Evolutionary conservation across 2,113 vertebrate species (phyloP).

Genomic region (Microcebus murinus): DNA sequence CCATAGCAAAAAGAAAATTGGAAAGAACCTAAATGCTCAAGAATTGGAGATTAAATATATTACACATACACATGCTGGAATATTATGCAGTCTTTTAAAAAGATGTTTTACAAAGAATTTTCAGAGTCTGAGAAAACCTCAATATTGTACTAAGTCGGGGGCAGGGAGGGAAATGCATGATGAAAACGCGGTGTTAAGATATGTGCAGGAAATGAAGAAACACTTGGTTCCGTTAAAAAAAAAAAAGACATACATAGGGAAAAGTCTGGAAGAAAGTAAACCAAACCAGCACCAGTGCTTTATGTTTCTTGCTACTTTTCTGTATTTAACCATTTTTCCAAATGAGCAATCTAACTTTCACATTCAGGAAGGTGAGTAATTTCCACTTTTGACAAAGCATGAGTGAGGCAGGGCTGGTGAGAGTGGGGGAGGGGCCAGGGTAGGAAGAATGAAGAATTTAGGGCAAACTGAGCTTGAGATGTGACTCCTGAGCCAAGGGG

Average conservation of each 20-base stretch:
- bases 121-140: not conserved
- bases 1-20: not conserved
- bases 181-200: not conserved
- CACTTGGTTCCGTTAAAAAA: too few species aligned
- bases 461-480: not conserved
- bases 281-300: not conserved
- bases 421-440: not conserved
- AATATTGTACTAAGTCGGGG: not conserved
- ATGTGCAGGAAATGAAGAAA: not conserved
- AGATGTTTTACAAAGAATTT: not conserved
- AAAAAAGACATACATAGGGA: not conserved
- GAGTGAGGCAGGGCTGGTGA: not conserved
- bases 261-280: not conserved
- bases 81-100: not conserved
- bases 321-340: not conserved
- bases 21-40: not conserved
- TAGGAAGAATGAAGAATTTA: not conserved
- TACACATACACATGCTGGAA: not conserved
- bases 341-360: not conserved
- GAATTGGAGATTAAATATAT: not conserved
- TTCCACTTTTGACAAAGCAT: not conserved
- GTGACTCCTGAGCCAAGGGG: not conserved
- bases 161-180: not conserved
- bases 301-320: not conserved
- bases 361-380: not conserved